A percentile compares a stretch with the other conserved stretches of the same genome.
Conservation (phyloP, 2,113 vertebrate genomes). For the Vicugna pacos region DNA sequence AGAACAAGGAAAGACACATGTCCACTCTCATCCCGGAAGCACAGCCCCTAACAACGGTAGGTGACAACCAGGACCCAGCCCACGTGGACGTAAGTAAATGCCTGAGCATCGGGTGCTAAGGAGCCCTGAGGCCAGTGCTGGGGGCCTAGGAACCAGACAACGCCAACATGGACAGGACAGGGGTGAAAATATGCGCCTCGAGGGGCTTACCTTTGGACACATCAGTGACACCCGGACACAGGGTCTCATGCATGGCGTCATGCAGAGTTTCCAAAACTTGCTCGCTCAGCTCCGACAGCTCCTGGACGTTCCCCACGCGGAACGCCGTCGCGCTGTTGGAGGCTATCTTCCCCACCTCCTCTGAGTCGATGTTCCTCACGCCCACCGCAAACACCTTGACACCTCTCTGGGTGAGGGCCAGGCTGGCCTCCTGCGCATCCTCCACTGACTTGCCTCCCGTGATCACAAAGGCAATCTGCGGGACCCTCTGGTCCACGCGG, state of each 20-base stretch:
- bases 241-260: constrained; percentile 90
- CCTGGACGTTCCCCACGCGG: constrained; percentile 87
- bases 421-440: constrained; percentile 90
- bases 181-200: fast-evolving
- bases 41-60: fast-evolving
- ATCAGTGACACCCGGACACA: constrained; percentile 85
- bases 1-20: background rate
- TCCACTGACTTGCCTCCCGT: constrained; percentile 92
- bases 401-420: constrained; percentile 87
- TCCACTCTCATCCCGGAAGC: background rate
- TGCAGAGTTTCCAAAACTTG: constrained; percentile 92
- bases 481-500: constrained; percentile 91
- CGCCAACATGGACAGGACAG: fast-evolving
- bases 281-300: constrained; percentile 94
- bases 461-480: constrained; percentile 95
- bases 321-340: constrained; percentile 91
- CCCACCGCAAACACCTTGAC: constrained; percentile 94
- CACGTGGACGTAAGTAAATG: fast-evolving
- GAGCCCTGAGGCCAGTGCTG: fast-evolving
- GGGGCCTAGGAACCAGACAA: background rate
- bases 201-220: constrained; percentile 85
- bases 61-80: background rate
- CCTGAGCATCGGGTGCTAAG: background rate
- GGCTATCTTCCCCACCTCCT: constrained; percentile 91
- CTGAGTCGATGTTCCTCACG: constrained; percentile 87